These are phyloP conservation scores for Helicoverpa armigera DNA, from an alignment of 1,140 invertebrate species.

Conservation along the genomic window DNA sequence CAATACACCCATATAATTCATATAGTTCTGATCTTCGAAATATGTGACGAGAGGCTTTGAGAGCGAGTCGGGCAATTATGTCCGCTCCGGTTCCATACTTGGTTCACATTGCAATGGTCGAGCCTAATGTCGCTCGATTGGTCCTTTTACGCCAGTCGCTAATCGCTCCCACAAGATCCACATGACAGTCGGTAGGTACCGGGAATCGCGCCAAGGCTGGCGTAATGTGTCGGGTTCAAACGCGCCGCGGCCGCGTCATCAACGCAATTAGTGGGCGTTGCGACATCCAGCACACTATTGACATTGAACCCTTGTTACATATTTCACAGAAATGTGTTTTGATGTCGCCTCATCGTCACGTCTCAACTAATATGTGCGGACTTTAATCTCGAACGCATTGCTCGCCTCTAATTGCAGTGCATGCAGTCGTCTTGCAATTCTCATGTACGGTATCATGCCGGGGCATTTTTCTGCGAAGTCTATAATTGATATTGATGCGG, in stretches of 20 bases:
- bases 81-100: slow-evolving; percentile 2
- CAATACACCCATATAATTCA: background rate
- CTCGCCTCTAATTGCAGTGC: slow-evolving; percentile 33
- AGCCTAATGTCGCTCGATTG: slow-evolving; percentile 16
- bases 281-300: slow-evolving; percentile 78
- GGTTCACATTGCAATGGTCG: background rate
- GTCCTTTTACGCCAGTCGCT: slow-evolving; percentile 55
- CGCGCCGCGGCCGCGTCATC: slow-evolving; percentile 71
- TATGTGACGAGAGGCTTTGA: background rate
- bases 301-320: slow-evolving; percentile 83
- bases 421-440: slow-evolving; percentile 34
- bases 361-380: slow-evolving; percentile 61
- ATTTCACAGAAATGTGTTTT: slow-evolving; percentile 79
- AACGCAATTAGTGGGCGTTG: slow-evolving; percentile 79
- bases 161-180: slow-evolving; percentile 62
- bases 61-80: background rate
- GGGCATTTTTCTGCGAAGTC: slow-evolving; percentile 28
- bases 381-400: slow-evolving; percentile 53
- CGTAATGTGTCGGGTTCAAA: slow-evolving; percentile 76
- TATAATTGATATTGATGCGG: slow-evolving; percentile 33
- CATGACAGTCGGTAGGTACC: slow-evolving; percentile 59
- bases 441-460: slow-evolving; percentile 1
- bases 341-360: slow-evolving; percentile 63
- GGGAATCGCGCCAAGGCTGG: slow-evolving; percentile 75
- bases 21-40: background rate